Base-by-base conservation (phyloP, 2,797 vertebrate species). In the Mus spretus region DNA sequence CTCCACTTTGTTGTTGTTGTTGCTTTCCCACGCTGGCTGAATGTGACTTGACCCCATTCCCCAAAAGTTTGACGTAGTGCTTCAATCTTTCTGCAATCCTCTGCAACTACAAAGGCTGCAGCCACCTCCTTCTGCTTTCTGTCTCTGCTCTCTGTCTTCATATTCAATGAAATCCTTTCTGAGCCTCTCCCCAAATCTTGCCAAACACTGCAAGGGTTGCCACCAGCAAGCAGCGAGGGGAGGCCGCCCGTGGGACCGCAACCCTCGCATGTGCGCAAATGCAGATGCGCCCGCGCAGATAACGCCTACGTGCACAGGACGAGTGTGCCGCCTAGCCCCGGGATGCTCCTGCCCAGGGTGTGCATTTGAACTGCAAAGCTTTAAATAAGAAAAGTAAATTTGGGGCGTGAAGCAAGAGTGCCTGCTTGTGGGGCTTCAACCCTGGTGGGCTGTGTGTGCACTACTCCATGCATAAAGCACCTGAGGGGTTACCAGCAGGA, bases 21-120 rank as follows among this genome's bases (percentile, higher is more conserved):
- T 98, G 98, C 99, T 99, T 99, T 99, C 99, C 99, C 99, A 99
- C 99, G 99, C 99, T 99, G 99, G 99, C 99, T 99, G 99, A 99
- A 99, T 99, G 99, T 99, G 99, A 98, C 99, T 99, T 99, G 99
- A 99, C 99, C 99, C 99, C 99, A 99, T 98, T 99, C 99, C 99
- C 99, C 99, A 99, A 99, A 99, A 99, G 99, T 99, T 99, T 99
- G 99, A 99, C 99, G 99, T 99, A 99, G 99, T 99, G 99, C 99
- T 99, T 98, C 99, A 99, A 99, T 99, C 99, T 99, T 99, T 99
- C 99, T 99, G 99, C 99, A 99, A 99, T 99, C 99, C 99, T 99
- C 99, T 89, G 98, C 98, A 99, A 99, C 99, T 99, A 99, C 99
- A 99, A 99, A 99, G 99, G 98, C 99, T 97, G 98, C 98, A 98